phyloP scores from a whole-genome alignment of 2,113 vertebrate genomes.

The Charina bottae region DNA sequence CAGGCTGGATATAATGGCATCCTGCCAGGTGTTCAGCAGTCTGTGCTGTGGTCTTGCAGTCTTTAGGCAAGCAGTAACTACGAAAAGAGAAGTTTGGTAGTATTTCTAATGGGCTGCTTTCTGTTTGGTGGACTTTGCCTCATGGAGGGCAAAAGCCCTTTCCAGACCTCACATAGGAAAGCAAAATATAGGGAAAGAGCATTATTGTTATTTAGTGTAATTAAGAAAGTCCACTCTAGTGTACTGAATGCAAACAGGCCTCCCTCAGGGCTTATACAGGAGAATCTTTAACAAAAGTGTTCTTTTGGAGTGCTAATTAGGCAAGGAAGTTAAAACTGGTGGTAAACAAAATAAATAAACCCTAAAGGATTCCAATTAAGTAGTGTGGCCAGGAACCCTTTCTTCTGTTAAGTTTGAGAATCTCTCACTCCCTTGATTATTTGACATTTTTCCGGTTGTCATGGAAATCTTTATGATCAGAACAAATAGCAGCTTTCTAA shows the following conservation, averaged over 20 bases:
- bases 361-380: constrained; percentile 50
- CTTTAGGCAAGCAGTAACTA: not conserved
- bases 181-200: not conserved
- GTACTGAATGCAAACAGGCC: constrained; percentile 1
- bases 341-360: constrained; percentile 39
- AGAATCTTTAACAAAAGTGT: constrained; percentile 59
- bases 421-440: constrained; percentile 53
- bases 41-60: not conserved
- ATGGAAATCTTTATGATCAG: constrained; percentile 39
- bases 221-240: constrained; percentile 18
- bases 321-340: constrained; percentile 50
- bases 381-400: constrained; percentile 45
- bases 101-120: not conserved
- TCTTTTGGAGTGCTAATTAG: constrained; percentile 64
- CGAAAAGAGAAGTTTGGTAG: not conserved
- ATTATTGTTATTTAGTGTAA: not conserved
- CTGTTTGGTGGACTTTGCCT: not conserved
- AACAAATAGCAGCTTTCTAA: constrained; percentile 57
- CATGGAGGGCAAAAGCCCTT: not conserved
- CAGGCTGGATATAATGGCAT: not conserved
- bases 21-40: not conserved
- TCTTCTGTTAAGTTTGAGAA: constrained; percentile 35
- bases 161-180: not conserved
- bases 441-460: constrained; percentile 51
- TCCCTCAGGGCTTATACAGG: not conserved